Percentiles rank a stretch among this genome's conserved stretches.
phyloP scores from a whole-genome alignment of 2,888 invertebrate species.

The Synanthedon vespiformis region DNA sequence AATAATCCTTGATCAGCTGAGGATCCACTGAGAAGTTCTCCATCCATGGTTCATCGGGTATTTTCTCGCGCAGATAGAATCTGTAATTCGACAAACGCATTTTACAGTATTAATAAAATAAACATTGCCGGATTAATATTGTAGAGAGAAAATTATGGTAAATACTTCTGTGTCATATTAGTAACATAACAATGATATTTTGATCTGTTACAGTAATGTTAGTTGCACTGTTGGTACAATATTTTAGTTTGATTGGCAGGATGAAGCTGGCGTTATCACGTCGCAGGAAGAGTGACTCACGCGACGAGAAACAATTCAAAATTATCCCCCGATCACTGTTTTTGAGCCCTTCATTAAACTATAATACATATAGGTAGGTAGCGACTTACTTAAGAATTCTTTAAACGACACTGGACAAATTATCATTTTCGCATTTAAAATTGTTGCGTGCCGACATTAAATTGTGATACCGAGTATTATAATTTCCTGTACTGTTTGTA shows the following conservation, averaged over 20 bases:
- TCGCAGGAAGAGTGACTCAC: slow-evolving; percentile 64
- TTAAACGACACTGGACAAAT: background rate
- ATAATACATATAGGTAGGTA: slow-evolving; percentile 11
- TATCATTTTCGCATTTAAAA: background rate
- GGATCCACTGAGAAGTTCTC: slow-evolving; percentile 91
- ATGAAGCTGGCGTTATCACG: slow-evolving; percentile 59
- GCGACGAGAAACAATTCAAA: slow-evolving; percentile 9
- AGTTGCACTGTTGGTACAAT: slow-evolving; percentile 27
- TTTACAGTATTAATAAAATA: background rate
- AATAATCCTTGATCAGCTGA: slow-evolving; percentile 92
- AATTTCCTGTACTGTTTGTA: background rate
- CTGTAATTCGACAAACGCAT: slow-evolving; percentile 48
- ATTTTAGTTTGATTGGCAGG: slow-evolving; percentile 60
- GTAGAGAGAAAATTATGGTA: background rate
- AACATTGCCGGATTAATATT: background rate
- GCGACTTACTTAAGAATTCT: background rate
- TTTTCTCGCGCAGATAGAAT: slow-evolving; percentile 90
- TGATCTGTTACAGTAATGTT: slow-evolving; percentile 32
- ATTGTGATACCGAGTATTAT: background rate
- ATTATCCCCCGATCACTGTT: slow-evolving; percentile 8
- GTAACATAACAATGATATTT: slow-evolving; percentile 19
- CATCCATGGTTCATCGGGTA: slow-evolving; percentile 86
- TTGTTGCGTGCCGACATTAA: slow-evolving; percentile 1
- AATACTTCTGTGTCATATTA: slow-evolving; percentile 52
- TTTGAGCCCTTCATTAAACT: slow-evolving; percentile 31